phyloP scores from a whole-genome alignment of 1,140 invertebrate genomes.

The Globodera ellingtonae region DNA sequence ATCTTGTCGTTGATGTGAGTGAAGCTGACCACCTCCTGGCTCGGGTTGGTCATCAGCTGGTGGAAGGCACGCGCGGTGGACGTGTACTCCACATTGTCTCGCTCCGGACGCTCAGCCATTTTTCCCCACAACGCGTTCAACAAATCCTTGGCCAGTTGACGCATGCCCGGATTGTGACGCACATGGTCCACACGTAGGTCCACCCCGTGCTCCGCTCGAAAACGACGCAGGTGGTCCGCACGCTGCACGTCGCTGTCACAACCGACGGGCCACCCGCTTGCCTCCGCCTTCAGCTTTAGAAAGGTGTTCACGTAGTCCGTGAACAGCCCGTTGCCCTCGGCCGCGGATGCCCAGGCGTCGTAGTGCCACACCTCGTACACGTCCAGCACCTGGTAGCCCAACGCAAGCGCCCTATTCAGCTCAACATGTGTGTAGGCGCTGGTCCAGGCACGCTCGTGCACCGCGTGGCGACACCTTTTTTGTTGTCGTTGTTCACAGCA shows the following conservation, averaged over 20 bases:
- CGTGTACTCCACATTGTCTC: slow-evolving; percentile 10
- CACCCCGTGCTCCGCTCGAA: slow-evolving; percentile 21
- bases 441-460: slow-evolving; percentile 27
- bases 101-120: slow-evolving; percentile 17
- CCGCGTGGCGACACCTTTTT: not conserved
- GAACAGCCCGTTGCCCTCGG: slow-evolving; percentile 13
- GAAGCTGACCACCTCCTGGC: slow-evolving; percentile 22
- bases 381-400: slow-evolving; percentile 7
- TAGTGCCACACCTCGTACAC: slow-evolving; percentile 30
- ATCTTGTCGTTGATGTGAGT: slow-evolving; percentile 14
- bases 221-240: not conserved
- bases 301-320: slow-evolving; percentile 32
- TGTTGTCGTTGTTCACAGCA: slow-evolving; percentile 6
- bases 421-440: slow-evolving; percentile 25
- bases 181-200: not conserved
- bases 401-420: slow-evolving; percentile 21
- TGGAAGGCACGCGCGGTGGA: not conserved
- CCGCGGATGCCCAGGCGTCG: not conserved
- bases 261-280: slow-evolving; percentile 33
- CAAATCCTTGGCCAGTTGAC: slow-evolving; percentile 24
- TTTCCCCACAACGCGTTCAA: slow-evolving; percentile 33
- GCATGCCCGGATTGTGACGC: slow-evolving; percentile 17
- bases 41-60: slow-evolving; percentile 7
- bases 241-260: slow-evolving; percentile 4
- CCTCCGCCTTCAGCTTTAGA: slow-evolving; percentile 4